Percentiles rank a stretch among this genome's conserved stretches.
Conservation (phyloP, 1,140 invertebrate species). For the Heterodera schachtii region DNA sequence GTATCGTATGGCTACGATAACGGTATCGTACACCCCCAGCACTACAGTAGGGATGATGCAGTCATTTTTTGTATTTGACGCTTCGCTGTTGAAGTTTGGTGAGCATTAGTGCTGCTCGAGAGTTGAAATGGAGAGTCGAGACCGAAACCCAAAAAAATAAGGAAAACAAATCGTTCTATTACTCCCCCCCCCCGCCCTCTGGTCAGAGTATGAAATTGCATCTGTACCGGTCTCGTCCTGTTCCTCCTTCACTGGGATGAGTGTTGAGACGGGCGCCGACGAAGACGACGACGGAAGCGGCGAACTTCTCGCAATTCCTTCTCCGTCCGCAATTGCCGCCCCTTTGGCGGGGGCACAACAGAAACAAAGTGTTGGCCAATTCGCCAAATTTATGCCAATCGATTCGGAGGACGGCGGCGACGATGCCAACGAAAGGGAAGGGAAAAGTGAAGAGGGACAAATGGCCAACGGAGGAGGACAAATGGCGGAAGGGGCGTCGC, state of each 20-base stretch:
- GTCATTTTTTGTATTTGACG: too few relatives aligned
- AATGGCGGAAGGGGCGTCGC: not conserved
- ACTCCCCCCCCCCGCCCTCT: too few relatives aligned
- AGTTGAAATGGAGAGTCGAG: too few relatives aligned
- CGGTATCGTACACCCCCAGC: not conserved
- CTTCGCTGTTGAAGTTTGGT: too few relatives aligned
- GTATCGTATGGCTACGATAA: constrained; percentile 41
- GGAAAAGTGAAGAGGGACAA: constrained; percentile 12
- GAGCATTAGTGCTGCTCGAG: too few relatives aligned
- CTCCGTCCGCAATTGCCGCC: not conserved
- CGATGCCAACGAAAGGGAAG: too few relatives aligned
- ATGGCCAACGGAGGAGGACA: constrained; percentile 13
- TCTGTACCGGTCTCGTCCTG: constrained; percentile 18
- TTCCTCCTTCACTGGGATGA: constrained; percentile 18
- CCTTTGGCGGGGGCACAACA: not conserved
- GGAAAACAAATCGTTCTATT: too few relatives aligned
- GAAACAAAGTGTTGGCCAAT: constrained; percentile 32
- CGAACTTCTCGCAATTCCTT: not conserved
- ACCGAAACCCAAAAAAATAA: too few relatives aligned
- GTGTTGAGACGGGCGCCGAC: not conserved
- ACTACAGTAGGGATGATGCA: too few relatives aligned
- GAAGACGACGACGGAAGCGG: not conserved
- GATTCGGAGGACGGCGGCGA: constrained; percentile 27
- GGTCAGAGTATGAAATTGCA: constrained; percentile 39
- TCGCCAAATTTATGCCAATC: constrained; percentile 34